These are phyloP conservation scores for Epizoanthus illoricatus DNA, from an alignment of 92 coral and sea anemone species.

Conservation along the genomic window DNA sequence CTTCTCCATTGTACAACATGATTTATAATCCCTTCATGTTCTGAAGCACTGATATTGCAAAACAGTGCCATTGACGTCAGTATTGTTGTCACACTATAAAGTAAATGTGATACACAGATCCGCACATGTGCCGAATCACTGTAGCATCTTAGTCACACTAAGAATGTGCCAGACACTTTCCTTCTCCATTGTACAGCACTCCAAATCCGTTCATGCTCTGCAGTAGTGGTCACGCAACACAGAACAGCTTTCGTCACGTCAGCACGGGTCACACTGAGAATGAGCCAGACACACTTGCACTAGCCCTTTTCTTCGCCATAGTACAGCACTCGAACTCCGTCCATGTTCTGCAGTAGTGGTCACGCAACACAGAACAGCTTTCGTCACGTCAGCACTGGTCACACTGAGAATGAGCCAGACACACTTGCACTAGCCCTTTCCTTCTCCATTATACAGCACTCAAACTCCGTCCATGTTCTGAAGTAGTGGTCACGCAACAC, in stretches of 20 bases:
- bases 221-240: neutral
- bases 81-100: too few relatives aligned
- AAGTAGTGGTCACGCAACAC: neutral
- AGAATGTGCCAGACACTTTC: conserved; percentile 24
- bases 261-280: neutral
- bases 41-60: too few relatives aligned
- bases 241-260: neutral
- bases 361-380: neutral
- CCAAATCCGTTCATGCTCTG: conserved; percentile 70
- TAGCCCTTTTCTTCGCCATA: conserved; percentile 83
- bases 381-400: neutral
- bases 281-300: neutral
- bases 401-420: neutral
- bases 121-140: conserved; percentile 55
- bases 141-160: neutral
- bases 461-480: neutral
- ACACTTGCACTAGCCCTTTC: too few relatives aligned
- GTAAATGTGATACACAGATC: neutral
- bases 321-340: conserved; percentile 75
- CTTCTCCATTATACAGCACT: neutral
- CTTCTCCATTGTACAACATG: conserved; percentile 72
- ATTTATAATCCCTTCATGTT: too few relatives aligned
- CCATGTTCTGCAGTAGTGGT: conserved; percentile 55
- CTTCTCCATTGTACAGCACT: conserved; percentile 82
- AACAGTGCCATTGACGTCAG: too few relatives aligned